These are phyloP conservation scores for Trematocara stigmaticum DNA, from an alignment of 2,113 vertebrate genomes.

Conservation along the genomic window DNA sequence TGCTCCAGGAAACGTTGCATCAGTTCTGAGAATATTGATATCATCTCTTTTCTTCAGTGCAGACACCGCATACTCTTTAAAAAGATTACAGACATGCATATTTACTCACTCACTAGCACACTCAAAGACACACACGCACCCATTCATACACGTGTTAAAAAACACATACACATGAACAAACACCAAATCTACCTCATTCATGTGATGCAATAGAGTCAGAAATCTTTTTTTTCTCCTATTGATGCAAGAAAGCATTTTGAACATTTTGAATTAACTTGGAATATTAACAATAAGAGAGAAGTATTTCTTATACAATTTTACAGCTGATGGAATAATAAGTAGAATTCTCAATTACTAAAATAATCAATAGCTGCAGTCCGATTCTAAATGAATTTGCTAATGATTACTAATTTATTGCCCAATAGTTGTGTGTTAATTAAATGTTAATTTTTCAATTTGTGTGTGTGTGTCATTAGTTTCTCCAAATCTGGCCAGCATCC, in stretches of 20 bases:
- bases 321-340: not conserved
- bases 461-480: not conserved
- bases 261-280: not conserved
- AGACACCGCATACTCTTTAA: not conserved
- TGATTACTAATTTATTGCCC: not conserved
- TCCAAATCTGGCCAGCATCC: not conserved
- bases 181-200: not conserved
- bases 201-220: not conserved
- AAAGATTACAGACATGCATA: not conserved
- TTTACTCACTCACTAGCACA: not conserved
- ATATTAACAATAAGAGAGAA: not conserved
- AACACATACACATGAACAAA: not conserved
- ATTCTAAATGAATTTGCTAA: not conserved
- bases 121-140: not conserved
- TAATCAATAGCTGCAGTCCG: not conserved
- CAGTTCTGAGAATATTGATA: not conserved
- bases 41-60: not conserved
- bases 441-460: not conserved
- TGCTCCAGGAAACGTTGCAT: not conserved
- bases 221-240: fast-evolving
- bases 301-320: not conserved
- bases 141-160: not conserved
- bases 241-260: not conserved
- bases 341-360: not conserved
- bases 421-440: not conserved